Percentiles rank a stretch among this genome's conserved stretches.
These are phyloP conservation scores for Halcyon badia DNA, from an alignment of 2,797 vertebrate species.

Conservation along the genomic window DNA sequence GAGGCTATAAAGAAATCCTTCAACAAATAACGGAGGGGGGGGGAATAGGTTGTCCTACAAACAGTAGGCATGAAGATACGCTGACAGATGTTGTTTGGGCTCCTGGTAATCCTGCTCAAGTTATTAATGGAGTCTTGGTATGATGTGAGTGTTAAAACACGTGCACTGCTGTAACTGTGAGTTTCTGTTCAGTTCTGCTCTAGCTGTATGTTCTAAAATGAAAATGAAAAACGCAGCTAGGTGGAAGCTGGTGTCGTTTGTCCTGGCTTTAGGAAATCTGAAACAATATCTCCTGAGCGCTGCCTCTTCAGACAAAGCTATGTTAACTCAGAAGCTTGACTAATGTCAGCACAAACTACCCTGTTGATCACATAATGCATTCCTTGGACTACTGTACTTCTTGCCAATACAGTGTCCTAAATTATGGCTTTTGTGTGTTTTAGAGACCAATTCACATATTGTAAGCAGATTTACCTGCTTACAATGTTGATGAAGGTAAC, in stretches of 20 bases:
- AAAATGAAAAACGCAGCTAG: not conserved
- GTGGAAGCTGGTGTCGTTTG: not conserved
- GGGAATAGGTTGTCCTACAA: not conserved
- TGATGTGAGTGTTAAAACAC: not conserved
- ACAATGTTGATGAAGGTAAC: too few species aligned
- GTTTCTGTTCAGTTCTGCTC: not conserved
- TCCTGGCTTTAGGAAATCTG: not conserved
- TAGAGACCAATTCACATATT: not conserved
- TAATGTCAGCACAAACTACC: not conserved
- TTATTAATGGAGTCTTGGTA: not conserved
- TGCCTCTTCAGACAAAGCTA: not conserved
- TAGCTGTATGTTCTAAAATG: not conserved
- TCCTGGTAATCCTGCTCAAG: not conserved
- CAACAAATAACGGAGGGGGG: not conserved
- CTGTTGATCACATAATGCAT: not conserved
- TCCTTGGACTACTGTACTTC: not conserved
- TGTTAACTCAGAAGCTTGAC: not conserved
- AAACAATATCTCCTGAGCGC: not conserved
- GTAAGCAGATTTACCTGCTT: not conserved
- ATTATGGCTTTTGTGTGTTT: not conserved
- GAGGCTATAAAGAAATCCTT: not conserved
- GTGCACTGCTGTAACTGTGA: not conserved
- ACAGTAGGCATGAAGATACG: accelerated
- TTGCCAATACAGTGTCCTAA: not conserved
- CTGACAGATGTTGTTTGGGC: not conserved